Base-by-base conservation (phyloP, 2,113 vertebrate species). In the Archilochus colubris region DNA sequence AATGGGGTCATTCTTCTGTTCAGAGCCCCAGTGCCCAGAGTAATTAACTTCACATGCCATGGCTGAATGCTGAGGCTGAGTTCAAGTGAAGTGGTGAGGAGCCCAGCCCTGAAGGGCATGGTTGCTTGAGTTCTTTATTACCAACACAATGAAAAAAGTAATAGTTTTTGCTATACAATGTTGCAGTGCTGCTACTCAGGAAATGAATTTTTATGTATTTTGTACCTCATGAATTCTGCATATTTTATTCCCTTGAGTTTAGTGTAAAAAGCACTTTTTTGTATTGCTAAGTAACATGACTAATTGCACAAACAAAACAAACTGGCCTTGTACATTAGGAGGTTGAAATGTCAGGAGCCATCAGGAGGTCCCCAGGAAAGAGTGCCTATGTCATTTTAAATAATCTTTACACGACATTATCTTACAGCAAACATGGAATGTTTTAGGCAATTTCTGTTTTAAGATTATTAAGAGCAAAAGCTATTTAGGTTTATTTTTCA, bases 131-230 rank as follows among this genome's bases (percentile, higher is more conserved):
- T 97, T 97, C 91, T 95, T 97, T 95, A 97, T 96, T 75, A 78
- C 79, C 84, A 87, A 95, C 43, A 96, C 82, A 94, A 91, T 91
- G 86, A 91, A 79, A 96, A 95, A 96, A 93, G 86, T 95, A 97
- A 95, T 90, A 91, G 74, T 92, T 96, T 96, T 91, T 82, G 53
- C 95, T 95, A 19, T 57, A 83, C 55, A 70, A 20, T 54, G 66
- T 92, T 93, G 64, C 69, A 70, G 78, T 40, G 40, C 86, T 95
- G 96, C 88, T 85, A 84, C 57, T 91, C 86, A 96, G 95, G 95
- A 97, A 98, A 97, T 96, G 85, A 96, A 95, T 96, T 97, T 97
- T 95, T 95, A 94, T 97, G 91, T 95, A 86, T 95, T 97, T 97
- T 77, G 67, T 96, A 86, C 91, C 93, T 97, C 89, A 94, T 92